Percentiles rank a stretch among this genome's conserved stretches.
These are phyloP conservation scores for Ethmia dodecea DNA, from an alignment of 2,888 invertebrate species.

Conservation along the genomic window DNA sequence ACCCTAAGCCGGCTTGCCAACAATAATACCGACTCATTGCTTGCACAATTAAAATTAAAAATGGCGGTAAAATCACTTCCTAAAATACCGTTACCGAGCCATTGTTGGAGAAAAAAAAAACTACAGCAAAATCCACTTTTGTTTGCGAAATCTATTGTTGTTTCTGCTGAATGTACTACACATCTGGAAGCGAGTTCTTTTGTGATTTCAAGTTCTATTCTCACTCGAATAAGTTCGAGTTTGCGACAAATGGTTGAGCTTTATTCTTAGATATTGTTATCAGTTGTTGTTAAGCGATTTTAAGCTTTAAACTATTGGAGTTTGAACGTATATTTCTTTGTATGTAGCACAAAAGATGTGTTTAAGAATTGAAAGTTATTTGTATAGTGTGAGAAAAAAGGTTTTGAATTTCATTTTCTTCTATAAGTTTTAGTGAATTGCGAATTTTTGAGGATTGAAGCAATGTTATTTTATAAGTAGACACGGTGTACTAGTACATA, in stretches of 20 bases:
- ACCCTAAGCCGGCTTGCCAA: no score
- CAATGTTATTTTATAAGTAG: no score
- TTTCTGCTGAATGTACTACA: constrained; percentile 18
- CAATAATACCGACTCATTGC: no score
- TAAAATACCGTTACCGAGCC: constrained; percentile 27
- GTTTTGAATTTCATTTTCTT: no score
- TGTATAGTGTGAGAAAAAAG: neutral
- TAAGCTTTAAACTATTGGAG: no score
- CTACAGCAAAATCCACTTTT: constrained; percentile 21
- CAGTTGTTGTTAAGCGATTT: neutral
- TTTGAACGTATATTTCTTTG: no score
- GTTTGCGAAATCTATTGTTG: constrained; percentile 19
- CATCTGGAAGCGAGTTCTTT: constrained; percentile 1
- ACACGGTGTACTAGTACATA: no score
- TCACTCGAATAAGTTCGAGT: constrained; percentile 4
- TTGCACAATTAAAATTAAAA: constrained; percentile 15
- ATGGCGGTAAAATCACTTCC: constrained; percentile 27
- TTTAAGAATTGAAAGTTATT: no score
- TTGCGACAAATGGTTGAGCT: constrained; percentile 1
- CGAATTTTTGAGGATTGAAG: no score
- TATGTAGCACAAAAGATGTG: no score
- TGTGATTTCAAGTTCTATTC: constrained; percentile 2
- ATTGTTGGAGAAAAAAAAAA: constrained; percentile 25
- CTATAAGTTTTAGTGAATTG: no score
- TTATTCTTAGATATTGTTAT: neutral